Percentiles rank a stretch among this genome's conserved stretches.
Conservation (phyloP, 2,113 vertebrate species). For the Rhombomys opimus region DNA sequence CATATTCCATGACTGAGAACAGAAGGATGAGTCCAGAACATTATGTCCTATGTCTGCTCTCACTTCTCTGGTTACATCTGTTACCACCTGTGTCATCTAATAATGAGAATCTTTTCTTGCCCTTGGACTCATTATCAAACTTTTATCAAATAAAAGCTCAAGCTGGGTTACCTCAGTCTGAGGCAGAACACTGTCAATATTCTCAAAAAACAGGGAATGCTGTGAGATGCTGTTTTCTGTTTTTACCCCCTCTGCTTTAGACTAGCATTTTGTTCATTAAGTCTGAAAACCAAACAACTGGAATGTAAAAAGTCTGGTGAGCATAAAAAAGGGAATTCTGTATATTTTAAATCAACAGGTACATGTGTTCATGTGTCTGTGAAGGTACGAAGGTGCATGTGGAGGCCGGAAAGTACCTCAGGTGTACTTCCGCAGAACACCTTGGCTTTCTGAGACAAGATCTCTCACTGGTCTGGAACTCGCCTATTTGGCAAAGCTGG, state of each 20-base stretch:
- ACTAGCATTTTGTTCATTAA: neutral
- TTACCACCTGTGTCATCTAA: neutral
- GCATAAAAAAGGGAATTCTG: neutral
- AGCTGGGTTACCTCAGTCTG: neutral
- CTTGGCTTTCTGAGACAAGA: neutral
- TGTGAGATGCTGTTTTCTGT: neutral
- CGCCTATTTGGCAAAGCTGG: neutral
- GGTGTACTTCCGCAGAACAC: neutral
- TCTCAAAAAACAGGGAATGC: neutral
- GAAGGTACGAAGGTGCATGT: fast-evolving
- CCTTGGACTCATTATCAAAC: neutral
- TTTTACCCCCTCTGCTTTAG: neutral
- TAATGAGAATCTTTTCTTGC: neutral
- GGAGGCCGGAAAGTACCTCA: neutral
- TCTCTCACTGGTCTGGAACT: neutral
- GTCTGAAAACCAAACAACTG: neutral
- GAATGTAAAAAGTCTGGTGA: neutral
- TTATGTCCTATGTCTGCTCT: neutral
- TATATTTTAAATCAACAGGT: neutral
- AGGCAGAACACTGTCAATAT: neutral
- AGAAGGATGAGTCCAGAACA: neutral
- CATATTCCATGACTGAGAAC: neutral
- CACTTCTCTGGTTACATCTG: neutral
- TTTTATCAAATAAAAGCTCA: constrained; percentile 23
- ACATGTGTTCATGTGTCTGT: no score